A percentile compares a stretch with the other conserved stretches of the same genome.
Conservation (phyloP, 2,113 vertebrate species). For the Cygnus buccinator region DNA sequence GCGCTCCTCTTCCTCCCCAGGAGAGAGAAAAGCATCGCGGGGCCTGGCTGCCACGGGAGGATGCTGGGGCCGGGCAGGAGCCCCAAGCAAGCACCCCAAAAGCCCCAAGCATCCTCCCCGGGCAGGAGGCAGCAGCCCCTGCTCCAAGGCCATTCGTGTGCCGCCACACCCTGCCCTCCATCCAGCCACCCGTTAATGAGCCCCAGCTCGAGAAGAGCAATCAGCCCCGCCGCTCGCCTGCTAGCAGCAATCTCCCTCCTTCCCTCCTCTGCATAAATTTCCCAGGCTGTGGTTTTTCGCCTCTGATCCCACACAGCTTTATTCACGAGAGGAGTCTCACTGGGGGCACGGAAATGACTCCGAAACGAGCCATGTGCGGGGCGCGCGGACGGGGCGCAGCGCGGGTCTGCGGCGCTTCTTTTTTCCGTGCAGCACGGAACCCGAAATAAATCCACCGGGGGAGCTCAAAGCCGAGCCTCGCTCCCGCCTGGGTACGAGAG, state of each 20-base stretch:
- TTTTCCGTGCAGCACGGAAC: not conserved
- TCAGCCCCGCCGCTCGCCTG: not conserved
- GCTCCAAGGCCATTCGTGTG: not conserved
- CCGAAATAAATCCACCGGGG: not conserved
- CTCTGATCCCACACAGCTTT: constrained; percentile 6
- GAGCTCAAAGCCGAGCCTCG: not conserved
- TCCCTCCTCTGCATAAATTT: constrained; percentile 28
- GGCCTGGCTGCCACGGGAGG: not conserved
- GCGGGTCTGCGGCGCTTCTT: no score
- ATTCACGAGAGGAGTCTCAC: constrained; percentile 29
- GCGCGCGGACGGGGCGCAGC: not conserved
- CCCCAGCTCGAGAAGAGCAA: constrained; percentile 42
- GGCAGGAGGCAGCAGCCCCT: constrained; percentile 8
- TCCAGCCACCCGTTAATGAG: constrained; percentile 28
- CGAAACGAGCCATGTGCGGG: not conserved
- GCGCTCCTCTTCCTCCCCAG: not conserved
- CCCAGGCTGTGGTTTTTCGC: constrained; percentile 43
- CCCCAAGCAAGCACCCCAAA: fast-evolving
- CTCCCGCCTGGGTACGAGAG: not conserved
- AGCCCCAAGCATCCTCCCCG: not conserved
- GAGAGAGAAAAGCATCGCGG: not conserved
- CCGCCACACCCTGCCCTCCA: not conserved
- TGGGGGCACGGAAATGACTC: constrained; percentile 17
- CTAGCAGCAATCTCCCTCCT: constrained; percentile 18
- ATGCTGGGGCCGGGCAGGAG: not conserved